Evolutionary conservation across 2,888 invertebrate species (phyloP).

Genomic region (Agriopis marginaria): DNA sequence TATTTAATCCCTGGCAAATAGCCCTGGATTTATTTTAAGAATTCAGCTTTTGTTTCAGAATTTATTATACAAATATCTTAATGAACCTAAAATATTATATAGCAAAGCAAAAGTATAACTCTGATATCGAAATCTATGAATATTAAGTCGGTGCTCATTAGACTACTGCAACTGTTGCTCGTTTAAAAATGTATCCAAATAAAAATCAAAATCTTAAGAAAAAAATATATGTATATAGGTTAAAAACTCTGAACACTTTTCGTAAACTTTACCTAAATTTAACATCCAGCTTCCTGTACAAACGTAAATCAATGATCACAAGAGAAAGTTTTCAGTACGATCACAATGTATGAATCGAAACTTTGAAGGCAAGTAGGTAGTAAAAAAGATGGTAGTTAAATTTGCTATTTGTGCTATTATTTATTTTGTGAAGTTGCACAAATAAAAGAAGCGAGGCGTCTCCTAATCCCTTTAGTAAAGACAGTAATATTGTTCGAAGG

Average conservation of each 20-base stretch:
- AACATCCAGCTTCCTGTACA: too few species aligned
- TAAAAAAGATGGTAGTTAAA: background rate
- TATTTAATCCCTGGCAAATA: too few species aligned
- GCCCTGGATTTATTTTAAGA: too few species aligned
- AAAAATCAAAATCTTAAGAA: too few species aligned
- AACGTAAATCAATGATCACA: background rate
- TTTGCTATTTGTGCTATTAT: background rate
- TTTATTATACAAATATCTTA: background rate
- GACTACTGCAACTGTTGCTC: too few species aligned
- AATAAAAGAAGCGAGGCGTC: background rate
- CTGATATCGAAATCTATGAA: too few species aligned
- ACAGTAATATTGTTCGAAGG: slow-evolving; percentile 22
- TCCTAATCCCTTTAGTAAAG: background rate
- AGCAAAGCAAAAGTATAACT: too few species aligned
- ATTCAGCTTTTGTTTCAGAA: background rate
- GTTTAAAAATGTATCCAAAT: too few species aligned
- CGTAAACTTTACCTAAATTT: too few species aligned
- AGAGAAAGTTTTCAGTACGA: background rate
- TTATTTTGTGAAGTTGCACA: background rate
- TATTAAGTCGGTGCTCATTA: too few species aligned
- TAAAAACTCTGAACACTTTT: too few species aligned
- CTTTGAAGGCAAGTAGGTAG: background rate
- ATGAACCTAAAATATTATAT: background rate
- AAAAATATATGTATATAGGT: too few species aligned
- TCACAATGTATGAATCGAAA: background rate